Evolutionary conservation across 2,797 vertebrate genomes (phyloP), one percentile per base, ranked within the genome.

Genomic region (Brachymystax lenok): DNA sequence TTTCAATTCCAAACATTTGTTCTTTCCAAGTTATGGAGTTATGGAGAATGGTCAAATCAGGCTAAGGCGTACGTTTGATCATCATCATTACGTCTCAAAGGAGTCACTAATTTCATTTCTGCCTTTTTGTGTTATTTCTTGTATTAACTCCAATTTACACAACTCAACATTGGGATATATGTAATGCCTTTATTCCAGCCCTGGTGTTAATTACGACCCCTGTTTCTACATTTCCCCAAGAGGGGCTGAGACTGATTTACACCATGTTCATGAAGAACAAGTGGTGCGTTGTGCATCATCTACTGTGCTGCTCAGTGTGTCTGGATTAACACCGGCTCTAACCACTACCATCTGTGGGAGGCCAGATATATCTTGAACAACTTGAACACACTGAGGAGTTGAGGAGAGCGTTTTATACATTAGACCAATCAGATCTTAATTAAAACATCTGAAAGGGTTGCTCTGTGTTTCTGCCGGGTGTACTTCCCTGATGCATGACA

Each of bases 131-230:
- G 35, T 73, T 77, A 17, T 67, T 59, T 69, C 52, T 76, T 85
- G 82, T 79, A 80, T 74, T 64, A 67, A 82, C 81, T 90, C 81
- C 73, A 86, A 76, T 86, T 82, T 80, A 80, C 76, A 75, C 52
- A 71, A 76, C 30, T 83, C 76, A 78, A 69, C 69, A 77, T 83
- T 88, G 79, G 68, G 40, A 85, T 91, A 88, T 76, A 82, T 63
- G 81, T 73, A 52, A n/a, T 30, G 14, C 66, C 66, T 33, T 14
- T 33, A 17, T 68, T 68, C 16, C 28, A 68, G 30, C 30, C 17
- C 66, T 89, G 86, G 81, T 89, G 74, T 87, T 90, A 86, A 92
- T 92, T 90, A 90, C 76, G 19, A 83, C 71, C 74, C 76, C 35
- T 81, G 71, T 86, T 80, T 78, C 77, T 50, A 74, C 72, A 84